Percentiles rank a stretch among this genome's conserved stretches.
These are phyloP conservation scores for Melanotaenia trifasciata DNA, from an alignment of 2,797 vertebrate species.

Conservation along the genomic window DNA sequence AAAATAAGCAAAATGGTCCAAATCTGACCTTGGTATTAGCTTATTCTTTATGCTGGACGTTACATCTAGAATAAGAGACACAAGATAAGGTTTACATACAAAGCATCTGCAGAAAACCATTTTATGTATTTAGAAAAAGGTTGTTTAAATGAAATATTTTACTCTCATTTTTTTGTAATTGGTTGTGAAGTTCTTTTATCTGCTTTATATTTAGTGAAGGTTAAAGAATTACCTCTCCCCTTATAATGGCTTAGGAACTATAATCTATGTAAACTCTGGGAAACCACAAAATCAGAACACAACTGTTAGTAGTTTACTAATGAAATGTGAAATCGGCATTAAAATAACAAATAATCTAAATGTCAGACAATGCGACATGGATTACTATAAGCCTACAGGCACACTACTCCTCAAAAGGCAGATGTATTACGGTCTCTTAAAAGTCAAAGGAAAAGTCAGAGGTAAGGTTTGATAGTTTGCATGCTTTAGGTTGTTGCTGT, in stretches of 20 bases:
- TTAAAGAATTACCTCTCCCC: neutral
- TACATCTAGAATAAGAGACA: neutral
- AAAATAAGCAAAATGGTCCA: constrained; percentile 53
- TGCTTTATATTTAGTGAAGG: neutral
- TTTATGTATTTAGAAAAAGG: neutral
- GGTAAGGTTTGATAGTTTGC: constrained; percentile 34
- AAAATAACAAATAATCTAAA: constrained; percentile 57
- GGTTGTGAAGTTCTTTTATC: neutral
- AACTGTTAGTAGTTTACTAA: constrained; percentile 14
- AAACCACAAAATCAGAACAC: constrained; percentile 26
- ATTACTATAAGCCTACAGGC: constrained; percentile 44
- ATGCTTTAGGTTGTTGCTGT: constrained; percentile 13
- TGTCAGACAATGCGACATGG: constrained; percentile 50
- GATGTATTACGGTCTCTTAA: constrained; percentile 35
- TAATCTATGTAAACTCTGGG: constrained; percentile 2
- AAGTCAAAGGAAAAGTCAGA: constrained; percentile 66
- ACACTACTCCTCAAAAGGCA: constrained; percentile 38
- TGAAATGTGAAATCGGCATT: constrained; percentile 27
- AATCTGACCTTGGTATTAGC: constrained; percentile 26
- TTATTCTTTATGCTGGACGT: constrained; percentile 1
- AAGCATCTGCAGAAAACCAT: neutral
- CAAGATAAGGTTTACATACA: neutral
- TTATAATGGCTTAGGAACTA: neutral
- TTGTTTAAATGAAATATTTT: constrained; percentile 6
- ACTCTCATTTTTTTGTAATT: neutral